Conservation (phyloP, 2,113 vertebrate species). For the Sturnus vulgaris region DNA sequence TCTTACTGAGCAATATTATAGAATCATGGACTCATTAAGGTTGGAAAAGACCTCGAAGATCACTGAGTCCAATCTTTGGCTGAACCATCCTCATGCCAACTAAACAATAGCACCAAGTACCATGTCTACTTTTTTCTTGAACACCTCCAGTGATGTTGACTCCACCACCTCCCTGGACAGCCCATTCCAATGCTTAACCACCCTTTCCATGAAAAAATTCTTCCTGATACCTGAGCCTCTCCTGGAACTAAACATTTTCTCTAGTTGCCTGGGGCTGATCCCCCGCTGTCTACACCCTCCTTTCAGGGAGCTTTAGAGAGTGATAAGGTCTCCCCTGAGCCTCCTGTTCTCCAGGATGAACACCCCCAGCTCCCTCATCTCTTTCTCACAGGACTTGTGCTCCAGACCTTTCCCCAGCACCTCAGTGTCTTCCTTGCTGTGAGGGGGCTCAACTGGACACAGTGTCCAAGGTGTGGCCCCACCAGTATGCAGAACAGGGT, state of each 20-base stretch:
- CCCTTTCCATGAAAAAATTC: background rate
- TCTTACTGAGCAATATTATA: background rate
- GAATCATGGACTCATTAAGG: background rate
- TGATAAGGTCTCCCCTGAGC: background rate
- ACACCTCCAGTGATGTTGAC: background rate
- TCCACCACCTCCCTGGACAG: background rate
- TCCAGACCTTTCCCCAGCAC: background rate
- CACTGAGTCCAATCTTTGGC: background rate
- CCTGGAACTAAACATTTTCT: background rate
- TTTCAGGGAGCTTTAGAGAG: background rate
- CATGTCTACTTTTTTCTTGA: accelerated
- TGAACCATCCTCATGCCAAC: background rate
- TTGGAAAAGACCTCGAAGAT: background rate
- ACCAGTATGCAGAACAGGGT: background rate
- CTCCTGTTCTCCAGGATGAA: background rate
- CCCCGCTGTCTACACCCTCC: background rate
- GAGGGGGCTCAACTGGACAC: background rate
- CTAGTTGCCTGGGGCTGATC: background rate
- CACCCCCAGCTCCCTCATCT: background rate
- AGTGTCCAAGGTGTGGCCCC: background rate
- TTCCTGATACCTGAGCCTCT: background rate
- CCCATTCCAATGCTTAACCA: background rate
- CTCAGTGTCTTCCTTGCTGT: background rate
- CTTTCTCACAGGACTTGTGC: background rate
- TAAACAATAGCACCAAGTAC: background rate